Conservation (phyloP, 2,113 vertebrate species). For the Albula goreensis region DNA sequence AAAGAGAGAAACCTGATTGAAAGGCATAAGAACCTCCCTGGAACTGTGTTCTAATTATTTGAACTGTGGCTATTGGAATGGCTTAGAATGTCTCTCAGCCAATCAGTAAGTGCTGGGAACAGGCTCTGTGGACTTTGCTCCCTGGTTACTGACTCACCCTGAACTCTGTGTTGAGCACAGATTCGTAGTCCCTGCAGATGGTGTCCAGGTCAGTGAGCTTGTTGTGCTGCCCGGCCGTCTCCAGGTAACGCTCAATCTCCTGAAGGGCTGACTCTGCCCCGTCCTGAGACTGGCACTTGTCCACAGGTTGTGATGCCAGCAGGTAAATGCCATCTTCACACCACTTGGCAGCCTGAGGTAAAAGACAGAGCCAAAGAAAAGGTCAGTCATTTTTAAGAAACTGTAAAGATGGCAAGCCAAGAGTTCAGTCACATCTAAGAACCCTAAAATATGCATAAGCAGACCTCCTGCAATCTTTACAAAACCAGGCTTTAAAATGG, state of each 20-base stretch:
- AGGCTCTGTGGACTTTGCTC: background rate
- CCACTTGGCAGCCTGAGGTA: constrained; percentile 83
- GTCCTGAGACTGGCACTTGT: constrained; percentile 96
- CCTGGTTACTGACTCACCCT: constrained; percentile 65
- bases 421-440: background rate
- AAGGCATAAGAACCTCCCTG: too few species aligned
- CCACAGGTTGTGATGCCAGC: constrained; percentile 90
- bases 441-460: too few species aligned
- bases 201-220: constrained; percentile 76
- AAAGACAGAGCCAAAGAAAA: constrained; percentile 4
- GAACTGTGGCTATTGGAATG: too few species aligned
- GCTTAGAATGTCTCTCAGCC: too few species aligned
- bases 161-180: constrained; percentile 82
- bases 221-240: constrained; percentile 69
- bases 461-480: too few species aligned
- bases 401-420: background rate
- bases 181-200: constrained; percentile 80
- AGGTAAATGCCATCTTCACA: constrained; percentile 93
- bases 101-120: background rate
- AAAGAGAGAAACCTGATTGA: too few species aligned
- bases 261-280: constrained; percentile 91
- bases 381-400: constrained; percentile 11
- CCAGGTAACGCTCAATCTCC: constrained; percentile 90
- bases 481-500: too few species aligned
- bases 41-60: too few species aligned